phyloP scores from a whole-genome alignment of 2,113 vertebrate species.

The Cryptomyrus ogoouensis region DNA sequence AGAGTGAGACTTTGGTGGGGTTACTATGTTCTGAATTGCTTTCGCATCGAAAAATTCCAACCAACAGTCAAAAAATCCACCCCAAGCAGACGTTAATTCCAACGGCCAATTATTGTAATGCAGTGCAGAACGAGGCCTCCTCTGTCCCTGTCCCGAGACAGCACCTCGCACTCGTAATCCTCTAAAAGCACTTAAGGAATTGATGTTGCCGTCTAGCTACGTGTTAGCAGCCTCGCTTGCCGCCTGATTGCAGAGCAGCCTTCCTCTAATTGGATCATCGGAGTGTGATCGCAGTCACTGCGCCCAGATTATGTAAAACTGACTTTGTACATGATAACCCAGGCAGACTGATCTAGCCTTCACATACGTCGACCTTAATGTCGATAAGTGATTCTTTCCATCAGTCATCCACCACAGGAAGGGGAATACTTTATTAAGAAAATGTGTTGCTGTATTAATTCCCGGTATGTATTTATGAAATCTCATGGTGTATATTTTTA shows the following conservation, averaged over 20 bases:
- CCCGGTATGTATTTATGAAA: slow-evolving; percentile 26
- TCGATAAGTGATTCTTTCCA: slow-evolving; percentile 97
- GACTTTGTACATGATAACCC: slow-evolving; percentile 83
- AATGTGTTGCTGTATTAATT: slow-evolving; percentile 26
- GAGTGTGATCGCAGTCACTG: slow-evolving; percentile 89
- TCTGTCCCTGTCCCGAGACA: slow-evolving; percentile 73
- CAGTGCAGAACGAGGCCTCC: slow-evolving; percentile 68
- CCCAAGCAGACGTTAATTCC: slow-evolving; percentile 65
- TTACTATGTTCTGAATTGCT: background rate
- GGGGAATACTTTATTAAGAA: slow-evolving; percentile 32
- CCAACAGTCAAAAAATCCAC: slow-evolving; percentile 44
- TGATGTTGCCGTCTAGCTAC: slow-evolving; percentile 87
- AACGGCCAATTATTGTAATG: slow-evolving; percentile 85
- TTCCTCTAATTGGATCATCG: slow-evolving; percentile 98
- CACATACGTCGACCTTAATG: slow-evolving; percentile 86
- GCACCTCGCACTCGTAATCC: slow-evolving; percentile 91
- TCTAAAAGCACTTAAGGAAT: slow-evolving; percentile 99
- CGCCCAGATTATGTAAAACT: slow-evolving; percentile 87
- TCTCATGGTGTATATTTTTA: background rate
- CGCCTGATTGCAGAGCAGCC: slow-evolving; percentile 78
- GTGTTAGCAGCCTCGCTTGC: slow-evolving; percentile 82
- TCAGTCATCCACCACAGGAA: slow-evolving; percentile 63
- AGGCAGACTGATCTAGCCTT: slow-evolving; percentile 62
- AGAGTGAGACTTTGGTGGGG: background rate
- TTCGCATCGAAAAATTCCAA: slow-evolving; percentile 34